These are phyloP conservation scores for Aix galericulata DNA, from an alignment of 2,113 vertebrate species.

Conservation along the genomic window DNA sequence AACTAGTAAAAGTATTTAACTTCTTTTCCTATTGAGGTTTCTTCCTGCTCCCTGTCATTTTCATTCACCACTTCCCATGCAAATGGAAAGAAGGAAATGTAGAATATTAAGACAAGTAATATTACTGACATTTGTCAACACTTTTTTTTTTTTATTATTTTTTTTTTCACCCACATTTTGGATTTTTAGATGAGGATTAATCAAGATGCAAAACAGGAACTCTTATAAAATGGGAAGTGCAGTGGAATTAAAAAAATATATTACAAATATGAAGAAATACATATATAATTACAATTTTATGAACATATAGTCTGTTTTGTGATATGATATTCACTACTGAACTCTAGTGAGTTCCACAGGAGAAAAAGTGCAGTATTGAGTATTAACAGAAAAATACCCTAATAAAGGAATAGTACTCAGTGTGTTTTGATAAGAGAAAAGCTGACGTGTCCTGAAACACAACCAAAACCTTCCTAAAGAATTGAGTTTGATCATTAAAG, in stretches of 20 bases:
- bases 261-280: background rate
- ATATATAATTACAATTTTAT: background rate
- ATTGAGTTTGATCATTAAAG: background rate
- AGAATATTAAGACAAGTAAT: background rate
- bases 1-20: background rate
- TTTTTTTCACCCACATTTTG: background rate
- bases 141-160: background rate
- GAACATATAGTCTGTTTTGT: background rate
- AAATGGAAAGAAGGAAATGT: background rate
- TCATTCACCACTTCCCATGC: background rate
- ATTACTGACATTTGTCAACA: background rate
- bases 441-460: background rate
- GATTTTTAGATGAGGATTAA: background rate
- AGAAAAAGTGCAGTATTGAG: background rate
- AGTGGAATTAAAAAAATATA: background rate
- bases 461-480: background rate
- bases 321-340: background rate
- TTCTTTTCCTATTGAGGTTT: background rate
- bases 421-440: background rate
- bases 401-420: background rate
- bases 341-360: background rate
- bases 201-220: background rate
- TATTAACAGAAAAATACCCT: background rate
- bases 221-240: background rate
- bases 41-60: background rate